Percentiles rank a stretch among this genome's conserved stretches.
Conservation (phyloP, 2,113 vertebrate species). For the Narcine bancroftii region DNA sequence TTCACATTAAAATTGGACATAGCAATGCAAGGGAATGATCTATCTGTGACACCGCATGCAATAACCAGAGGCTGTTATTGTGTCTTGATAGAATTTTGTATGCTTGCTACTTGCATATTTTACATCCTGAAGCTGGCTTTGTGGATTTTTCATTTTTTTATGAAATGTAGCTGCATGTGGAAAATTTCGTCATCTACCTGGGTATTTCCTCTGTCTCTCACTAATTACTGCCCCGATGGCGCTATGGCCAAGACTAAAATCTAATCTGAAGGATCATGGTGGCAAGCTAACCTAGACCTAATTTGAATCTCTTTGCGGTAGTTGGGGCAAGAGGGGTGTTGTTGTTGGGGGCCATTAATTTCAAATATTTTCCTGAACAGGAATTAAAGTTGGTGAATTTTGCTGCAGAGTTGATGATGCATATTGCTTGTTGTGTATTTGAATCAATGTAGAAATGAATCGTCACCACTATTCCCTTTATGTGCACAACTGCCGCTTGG, state of each 20-base stretch:
- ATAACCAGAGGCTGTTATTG: background rate
- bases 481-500: conserved; percentile 82
- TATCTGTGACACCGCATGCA: background rate
- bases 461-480: conserved; percentile 86
- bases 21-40: background rate
- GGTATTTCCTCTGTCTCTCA: background rate
- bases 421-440: background rate
- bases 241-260: no score
- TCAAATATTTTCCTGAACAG: background rate
- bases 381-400: background rate
- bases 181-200: background rate
- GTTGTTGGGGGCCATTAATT: no score
- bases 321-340: no score
- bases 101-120: background rate
- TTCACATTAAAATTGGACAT: background rate
- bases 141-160: background rate
- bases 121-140: background rate
- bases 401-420: background rate
- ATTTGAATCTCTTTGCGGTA: no score
- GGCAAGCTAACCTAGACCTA: background rate
- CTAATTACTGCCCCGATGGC: background rate
- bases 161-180: background rate
- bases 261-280: background rate
- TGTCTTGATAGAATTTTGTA: background rate
- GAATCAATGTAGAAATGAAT: conserved; percentile 73